Evolutionary conservation across 2,113 vertebrate species (phyloP).

Genomic region (Lagopus leucura): DNA sequence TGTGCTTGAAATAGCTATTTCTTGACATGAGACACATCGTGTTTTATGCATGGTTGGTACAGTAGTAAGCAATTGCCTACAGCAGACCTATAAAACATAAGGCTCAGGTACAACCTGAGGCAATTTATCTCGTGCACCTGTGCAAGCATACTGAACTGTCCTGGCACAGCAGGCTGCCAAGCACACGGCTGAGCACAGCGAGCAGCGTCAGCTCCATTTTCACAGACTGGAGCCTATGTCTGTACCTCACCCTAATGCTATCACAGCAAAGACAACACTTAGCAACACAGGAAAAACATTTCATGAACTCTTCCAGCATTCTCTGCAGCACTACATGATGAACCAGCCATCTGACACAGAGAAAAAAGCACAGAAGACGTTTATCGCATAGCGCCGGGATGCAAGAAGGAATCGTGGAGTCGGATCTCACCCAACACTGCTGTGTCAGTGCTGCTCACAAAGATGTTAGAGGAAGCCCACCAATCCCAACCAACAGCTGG

Average conservation of each 20-base stretch:
- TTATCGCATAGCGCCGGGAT: accelerated
- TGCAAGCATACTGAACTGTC: neutral
- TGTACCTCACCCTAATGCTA: accelerated
- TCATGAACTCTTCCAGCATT: neutral
- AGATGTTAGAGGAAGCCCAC: neutral
- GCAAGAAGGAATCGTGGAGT: neutral
- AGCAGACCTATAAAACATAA: neutral
- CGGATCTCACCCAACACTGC: neutral
- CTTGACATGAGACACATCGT: neutral
- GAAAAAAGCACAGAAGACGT: neutral
- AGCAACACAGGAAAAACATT: accelerated
- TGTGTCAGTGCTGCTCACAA: neutral
- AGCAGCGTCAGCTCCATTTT: neutral
- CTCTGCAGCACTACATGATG: neutral
- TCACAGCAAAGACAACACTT: neutral
- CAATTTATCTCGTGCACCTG: neutral
- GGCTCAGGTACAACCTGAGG: neutral
- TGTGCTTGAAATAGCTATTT: neutral
- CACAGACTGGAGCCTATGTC: neutral
- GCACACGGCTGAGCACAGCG: neutral
- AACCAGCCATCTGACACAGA: neutral
- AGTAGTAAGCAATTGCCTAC: neutral
- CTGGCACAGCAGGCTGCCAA: neutral
- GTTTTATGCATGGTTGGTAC: neutral
- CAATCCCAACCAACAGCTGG: neutral